Base-by-base conservation (phyloP, 2,113 vertebrate species). In the Taxidea taxus region DNA sequence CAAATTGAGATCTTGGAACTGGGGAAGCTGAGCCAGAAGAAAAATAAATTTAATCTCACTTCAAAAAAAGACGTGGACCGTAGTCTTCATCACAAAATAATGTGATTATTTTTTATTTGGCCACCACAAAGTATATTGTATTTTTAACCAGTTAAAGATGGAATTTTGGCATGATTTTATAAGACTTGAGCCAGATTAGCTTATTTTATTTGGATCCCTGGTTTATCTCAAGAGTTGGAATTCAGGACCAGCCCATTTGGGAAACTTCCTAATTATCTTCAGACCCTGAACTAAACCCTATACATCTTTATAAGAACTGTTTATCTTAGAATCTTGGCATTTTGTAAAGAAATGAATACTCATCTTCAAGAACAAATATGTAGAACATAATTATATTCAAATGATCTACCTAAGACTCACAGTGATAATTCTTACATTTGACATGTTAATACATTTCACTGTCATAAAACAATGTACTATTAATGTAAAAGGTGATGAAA, bases 151-250 rank as follows among this genome's bases (percentile, higher is more conserved):
- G 64, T 94, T 91, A 90, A 87, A 81, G 81, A 94, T 86, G 94
- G 77, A 97, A 92, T 91, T 91, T 97, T 97, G 97, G 97, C 97
- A 90, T 37, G 51, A 49, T 88, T 90, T 80, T 92, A 34, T 66
- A 72, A 72, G 96, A 56, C 70, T 78, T 49, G 95, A 97, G 94
- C 94, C 97, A 98, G 94, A 97, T 90, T 88, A 92, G 70, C 77
- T 90, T 98, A 92, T 97, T 98, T 98, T 96, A 94, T 96, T 97
- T 97, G 95, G 92, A 94, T 96, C 84, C 75, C 87, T 97, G 81
- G 58, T 95, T 97, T 96, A 93, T 97, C 68, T 92, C 96, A 93
- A 90, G 87, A 92, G 62, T 49, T 96, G 81, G 96, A 97, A 97
- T 97, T 95, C 78, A 87, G 66, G 78, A 23, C 49, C 31, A 84